A percentile compares a stretch with the other conserved stretches of the same genome.
Evolutionary conservation across 2,888 invertebrate species (phyloP).

Genomic region (Euproctis similis): DNA sequence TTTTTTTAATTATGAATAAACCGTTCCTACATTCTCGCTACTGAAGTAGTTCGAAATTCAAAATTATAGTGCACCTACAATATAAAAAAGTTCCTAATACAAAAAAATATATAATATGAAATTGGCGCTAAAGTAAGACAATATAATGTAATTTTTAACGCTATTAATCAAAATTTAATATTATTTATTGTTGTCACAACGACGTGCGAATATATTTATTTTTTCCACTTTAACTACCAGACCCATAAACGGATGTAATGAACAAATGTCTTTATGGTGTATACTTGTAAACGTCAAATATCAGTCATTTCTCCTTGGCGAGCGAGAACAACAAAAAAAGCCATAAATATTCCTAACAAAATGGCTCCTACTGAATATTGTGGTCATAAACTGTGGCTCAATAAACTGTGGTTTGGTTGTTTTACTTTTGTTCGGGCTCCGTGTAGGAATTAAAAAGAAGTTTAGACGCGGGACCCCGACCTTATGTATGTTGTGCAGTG

Average conservation of each 20-base stretch:
- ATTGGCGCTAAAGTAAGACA: too few relatives aligned
- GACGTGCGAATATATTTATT: conserved; percentile 59
- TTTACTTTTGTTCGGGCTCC: conserved; percentile 59
- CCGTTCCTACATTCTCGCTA: conserved; percentile 47
- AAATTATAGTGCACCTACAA: conserved; percentile 73
- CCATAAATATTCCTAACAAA: conserved; percentile 72
- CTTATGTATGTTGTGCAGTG: conserved; percentile 59
- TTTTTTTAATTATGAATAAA: conserved; percentile 43
- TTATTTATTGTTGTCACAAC: conserved; percentile 41
- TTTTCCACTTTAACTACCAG: conserved; percentile 43
- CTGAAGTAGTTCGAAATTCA: conserved; percentile 69
- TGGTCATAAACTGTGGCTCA: conserved; percentile 61
- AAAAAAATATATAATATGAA: too few relatives aligned
- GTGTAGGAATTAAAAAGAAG: conserved; percentile 60
- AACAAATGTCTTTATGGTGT: conserved; percentile 69
- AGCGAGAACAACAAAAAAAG: conserved; percentile 62
- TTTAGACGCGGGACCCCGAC: conserved; percentile 46
- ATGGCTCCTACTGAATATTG: conserved; percentile 71
- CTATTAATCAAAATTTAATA: conserved; percentile 30
- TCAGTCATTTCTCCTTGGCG: conserved; percentile 55
- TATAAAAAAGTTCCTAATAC: conserved; percentile 61
- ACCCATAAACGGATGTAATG: conserved; percentile 59
- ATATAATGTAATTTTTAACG: conserved; percentile 28
- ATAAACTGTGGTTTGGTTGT: conserved; percentile 68
- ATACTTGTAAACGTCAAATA: conserved; percentile 69